Base-by-base conservation (phyloP, 2,888 invertebrate species). In the Schizotus pectinicornis region DNA sequence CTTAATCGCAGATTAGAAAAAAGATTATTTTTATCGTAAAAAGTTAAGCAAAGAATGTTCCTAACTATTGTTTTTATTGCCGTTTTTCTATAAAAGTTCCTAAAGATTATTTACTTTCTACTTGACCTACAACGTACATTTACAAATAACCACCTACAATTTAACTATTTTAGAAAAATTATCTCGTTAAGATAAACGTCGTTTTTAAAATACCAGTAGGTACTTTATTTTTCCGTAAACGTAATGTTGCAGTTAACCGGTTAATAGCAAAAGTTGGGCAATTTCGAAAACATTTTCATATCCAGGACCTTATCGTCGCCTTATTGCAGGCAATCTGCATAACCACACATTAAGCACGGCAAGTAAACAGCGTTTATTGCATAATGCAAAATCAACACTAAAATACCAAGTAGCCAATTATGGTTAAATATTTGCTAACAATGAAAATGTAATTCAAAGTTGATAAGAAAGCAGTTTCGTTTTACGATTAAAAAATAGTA, bases 381-480 rank as follows among this genome's bases (percentile, higher is more conserved):
- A 46, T 35, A 35, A 37, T 48, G 37, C 22, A 36, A 11, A 38
- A 22, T 22, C 22, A 46, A 42, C 35, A 13, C 38, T 48, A 14
- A n/a, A n/a, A 11, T 7, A 12, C 2, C 9, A 42, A 13, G 12
- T 11, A 7, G 12, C 9, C 31, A 43, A 47, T 13, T 45, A 47
- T 8, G n/a, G 13, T 36, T 22, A 47, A 47, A 49, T 49, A 49
- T 49, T 49, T 49, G 49, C 31, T 32, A 11, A 8, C 8, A 49
- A 39, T 33, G 36, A 36, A 46, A 36, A 31, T 31, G 9, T 45
- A 32, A 12, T 47, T 47, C n/a, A 13, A 13, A 34, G n/a, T 3
- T 36, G 47, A 47, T 47, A 47, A 43, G 32, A 32, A 7, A 12
- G n/a, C 14, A 14, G 34, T 35, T 46, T 35, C 5, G 34, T 46